Percentiles rank a stretch among this genome's conserved stretches.
Evolutionary conservation across 2,113 vertebrate species (phyloP).

Genomic region (Seriola aureovittata): DNA sequence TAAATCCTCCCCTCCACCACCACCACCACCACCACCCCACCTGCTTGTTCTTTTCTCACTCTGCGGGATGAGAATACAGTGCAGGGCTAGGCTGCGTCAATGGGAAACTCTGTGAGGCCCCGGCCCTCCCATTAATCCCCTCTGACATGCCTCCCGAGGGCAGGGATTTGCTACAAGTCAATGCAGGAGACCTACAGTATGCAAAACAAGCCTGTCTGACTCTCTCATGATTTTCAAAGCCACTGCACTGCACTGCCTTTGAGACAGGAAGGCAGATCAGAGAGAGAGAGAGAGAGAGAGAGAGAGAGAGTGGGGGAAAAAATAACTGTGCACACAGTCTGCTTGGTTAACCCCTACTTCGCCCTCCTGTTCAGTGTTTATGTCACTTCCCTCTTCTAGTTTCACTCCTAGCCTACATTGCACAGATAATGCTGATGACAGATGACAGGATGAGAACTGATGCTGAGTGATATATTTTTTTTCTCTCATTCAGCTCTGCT

Average conservation of each 20-base stretch:
- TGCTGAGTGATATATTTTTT: conserved; percentile 26
- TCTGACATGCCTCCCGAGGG: conserved; percentile 85
- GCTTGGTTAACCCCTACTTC: conserved; percentile 79
- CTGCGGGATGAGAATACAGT: conserved; percentile 79
- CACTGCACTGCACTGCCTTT: conserved; percentile 66
- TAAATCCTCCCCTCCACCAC: conserved; percentile 53
- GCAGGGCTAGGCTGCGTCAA: conserved; percentile 81
- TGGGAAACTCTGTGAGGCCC: conserved; percentile 84
- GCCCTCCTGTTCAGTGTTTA: conserved; percentile 37
- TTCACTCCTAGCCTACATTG: conserved; percentile 57
- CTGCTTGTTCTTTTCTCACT: conserved; percentile 80
- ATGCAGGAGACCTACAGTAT: conserved; percentile 84
- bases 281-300: conserved; percentile 34
- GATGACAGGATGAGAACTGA: conserved; percentile 67
- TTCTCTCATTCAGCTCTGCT: neutral
- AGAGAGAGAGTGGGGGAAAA: neutral
- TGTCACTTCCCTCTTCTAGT: conserved; percentile 44
- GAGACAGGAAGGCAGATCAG: conserved; percentile 81
- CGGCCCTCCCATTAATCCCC: conserved; percentile 83
- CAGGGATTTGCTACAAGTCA: conserved; percentile 86
- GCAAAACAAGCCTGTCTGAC: conserved; percentile 83
- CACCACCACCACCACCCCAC: conserved; percentile 71
- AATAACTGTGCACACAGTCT: conserved; percentile 64
- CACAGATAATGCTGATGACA: conserved; percentile 66
- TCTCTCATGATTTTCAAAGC: conserved; percentile 80